Base-by-base conservation (phyloP, 2,888 invertebrate genomes). In the Cryptosula pallasiana region DNA sequence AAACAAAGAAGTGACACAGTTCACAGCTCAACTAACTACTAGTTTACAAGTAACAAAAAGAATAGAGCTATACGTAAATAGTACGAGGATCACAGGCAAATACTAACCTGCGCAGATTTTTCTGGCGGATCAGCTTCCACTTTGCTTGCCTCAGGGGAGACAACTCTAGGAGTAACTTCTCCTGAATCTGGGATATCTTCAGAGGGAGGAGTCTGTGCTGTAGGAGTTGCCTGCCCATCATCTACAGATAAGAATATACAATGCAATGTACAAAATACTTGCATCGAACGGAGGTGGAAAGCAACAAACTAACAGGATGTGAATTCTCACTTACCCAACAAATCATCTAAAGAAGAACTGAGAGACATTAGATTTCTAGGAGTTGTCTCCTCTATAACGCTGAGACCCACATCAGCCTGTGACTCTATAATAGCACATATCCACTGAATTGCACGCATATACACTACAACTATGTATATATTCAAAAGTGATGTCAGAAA, bases 301-400 rank as follows among this genome's bases (percentile, higher is more conserved):
- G 5, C 45, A 45, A 45, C 5, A 45, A 45, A 45, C 20, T 20
- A 45, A 20, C 45, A 45, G 9, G 9, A 45, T 45, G 5, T 45
- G 9, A 13, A 45, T 20, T 9, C n/a, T 5, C 2, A 63, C 63
- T 3, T 63, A 63, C 63, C 63, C 2, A 63, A n/a, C 2, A 63
- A n/a, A 32, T 63, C 63, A 20, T 63, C 63, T 29, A 32, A 27
- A 63, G 63, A 63, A 5, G 63, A 63, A 5, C 32, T 32, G 13
- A 63, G 32, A 34, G 63, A 63, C 29, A 63, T 16, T 27, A 63
- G 63, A n/a, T 32, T 63, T 16, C 63, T 27, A 27, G 63, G 63
- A 63, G 63, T 63, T 63, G 63, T 63, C 63, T 63, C 63, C 63
- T 63, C 63, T 16, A 63, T 63, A 20, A 63, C 63, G 32, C 63